phyloP scores from a whole-genome alignment of 2,888 invertebrate genomes.

The Rambutsinella grinnellia region DNA sequence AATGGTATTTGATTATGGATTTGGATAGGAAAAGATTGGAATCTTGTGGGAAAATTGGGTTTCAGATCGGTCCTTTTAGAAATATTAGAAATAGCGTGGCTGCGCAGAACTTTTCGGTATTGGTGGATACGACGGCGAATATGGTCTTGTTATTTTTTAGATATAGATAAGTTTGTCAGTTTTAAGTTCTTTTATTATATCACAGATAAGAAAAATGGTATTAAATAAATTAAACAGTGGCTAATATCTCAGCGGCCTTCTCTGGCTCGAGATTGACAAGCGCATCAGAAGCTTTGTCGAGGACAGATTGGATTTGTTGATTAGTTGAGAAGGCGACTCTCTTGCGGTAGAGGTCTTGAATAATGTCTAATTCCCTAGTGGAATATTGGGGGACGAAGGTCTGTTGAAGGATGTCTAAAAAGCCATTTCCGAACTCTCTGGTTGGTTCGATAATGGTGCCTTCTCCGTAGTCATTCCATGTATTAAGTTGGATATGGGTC shows the following conservation, averaged over 20 bases:
- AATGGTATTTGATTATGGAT: no score
- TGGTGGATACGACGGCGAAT: no score
- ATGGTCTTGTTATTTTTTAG: no score
- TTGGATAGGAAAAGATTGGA: no score
- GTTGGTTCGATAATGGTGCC: conserved; percentile 63
- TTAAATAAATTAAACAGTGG: background rate
- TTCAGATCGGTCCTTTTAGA: no score
- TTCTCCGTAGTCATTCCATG: conserved; percentile 65
- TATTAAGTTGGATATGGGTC: conserved; percentile 53
- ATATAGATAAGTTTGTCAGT: no score
- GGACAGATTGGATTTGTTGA: background rate
- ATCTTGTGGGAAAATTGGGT: no score
- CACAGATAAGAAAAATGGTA: no score
- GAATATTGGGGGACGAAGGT: conserved; percentile 36
- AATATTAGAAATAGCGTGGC: no score
- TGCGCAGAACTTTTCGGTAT: no score
- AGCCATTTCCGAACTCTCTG: conserved; percentile 61
- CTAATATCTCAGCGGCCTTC: conserved; percentile 44
- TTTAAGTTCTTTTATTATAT: no score
- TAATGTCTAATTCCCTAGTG: conserved; percentile 46
- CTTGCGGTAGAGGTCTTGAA: conserved; percentile 50
- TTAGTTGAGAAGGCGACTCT: conserved; percentile 23
- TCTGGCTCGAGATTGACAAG: conserved; percentile 44
- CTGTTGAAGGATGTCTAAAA: conserved; percentile 56
- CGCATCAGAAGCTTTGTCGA: conserved; percentile 48